Conservation (phyloP, 1,140 invertebrate genomes). For the Drosophila malerkotliana region DNA sequence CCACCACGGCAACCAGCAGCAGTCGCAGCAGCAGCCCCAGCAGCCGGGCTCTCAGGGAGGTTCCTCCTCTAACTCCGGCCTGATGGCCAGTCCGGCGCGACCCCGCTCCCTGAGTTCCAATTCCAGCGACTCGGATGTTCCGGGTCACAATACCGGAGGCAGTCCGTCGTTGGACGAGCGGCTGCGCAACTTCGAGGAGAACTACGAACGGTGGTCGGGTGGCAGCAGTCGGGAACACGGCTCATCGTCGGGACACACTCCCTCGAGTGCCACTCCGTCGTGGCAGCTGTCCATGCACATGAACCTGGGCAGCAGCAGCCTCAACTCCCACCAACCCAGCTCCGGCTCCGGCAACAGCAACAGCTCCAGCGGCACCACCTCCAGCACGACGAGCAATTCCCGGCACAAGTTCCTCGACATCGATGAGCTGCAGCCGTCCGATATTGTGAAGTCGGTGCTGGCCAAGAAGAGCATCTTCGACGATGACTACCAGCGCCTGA, state of each 20-base stretch:
- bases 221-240: conserved; percentile 84
- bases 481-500: conserved; percentile 96
- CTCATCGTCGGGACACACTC: conserved; percentile 37
- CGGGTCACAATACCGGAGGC: conserved; percentile 84
- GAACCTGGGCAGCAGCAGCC: conserved; percentile 35
- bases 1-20: conserved; percentile 61
- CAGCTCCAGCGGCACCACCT: conserved; percentile 68
- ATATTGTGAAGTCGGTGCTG: conserved; percentile 95
- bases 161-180: conserved; percentile 92
- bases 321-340: conserved; percentile 54
- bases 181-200: conserved; percentile 94
- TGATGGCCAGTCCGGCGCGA: conserved; percentile 85
- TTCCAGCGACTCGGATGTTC: conserved; percentile 86
- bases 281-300: conserved; percentile 74
- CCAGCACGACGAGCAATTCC: conserved; percentile 84
- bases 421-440: conserved; percentile 94
- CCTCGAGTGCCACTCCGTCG: conserved; percentile 55
- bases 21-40: conserved; percentile 25
- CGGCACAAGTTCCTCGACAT: conserved; percentile 88
- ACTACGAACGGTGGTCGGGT: conserved; percentile 95
- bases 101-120: conserved; percentile 87
- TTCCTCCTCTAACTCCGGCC: conserved; percentile 46
- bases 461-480: conserved; percentile 97
- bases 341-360: conserved; percentile 68
- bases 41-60: conserved; percentile 31